These are phyloP conservation scores for Pyrochroa serraticornis DNA, from an alignment of 2,888 invertebrate genomes.

Conservation along the genomic window DNA sequence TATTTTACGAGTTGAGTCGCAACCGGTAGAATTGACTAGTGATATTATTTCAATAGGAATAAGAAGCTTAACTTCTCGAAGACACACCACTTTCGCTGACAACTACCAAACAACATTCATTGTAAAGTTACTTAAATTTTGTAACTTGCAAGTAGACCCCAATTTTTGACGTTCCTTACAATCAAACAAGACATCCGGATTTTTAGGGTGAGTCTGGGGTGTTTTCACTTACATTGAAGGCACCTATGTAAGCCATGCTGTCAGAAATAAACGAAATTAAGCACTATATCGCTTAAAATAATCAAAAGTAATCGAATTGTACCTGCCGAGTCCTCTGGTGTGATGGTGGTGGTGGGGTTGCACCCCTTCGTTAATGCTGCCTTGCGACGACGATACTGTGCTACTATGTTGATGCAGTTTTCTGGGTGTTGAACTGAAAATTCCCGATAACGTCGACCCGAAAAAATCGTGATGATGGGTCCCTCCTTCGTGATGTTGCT, in stretches of 20 bases:
- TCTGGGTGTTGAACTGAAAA: constrained; percentile 63
- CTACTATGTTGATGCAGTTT: constrained; percentile 59
- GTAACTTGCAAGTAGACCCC: too few species aligned
- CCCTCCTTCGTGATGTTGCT: constrained; percentile 62
- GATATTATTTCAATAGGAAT: too few species aligned
- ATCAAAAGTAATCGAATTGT: constrained; percentile 11
- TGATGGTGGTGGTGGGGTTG: constrained; percentile 39
- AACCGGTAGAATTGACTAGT: too few species aligned
- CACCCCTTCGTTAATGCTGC: constrained; percentile 55
- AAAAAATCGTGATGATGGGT: constrained; percentile 67
- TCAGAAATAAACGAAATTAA: constrained; percentile 1
- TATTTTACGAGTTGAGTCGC: too few species aligned
- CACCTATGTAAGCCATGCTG: constrained; percentile 29
- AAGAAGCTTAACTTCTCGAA: neutral
- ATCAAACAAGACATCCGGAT: too few species aligned
- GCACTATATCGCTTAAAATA: neutral
- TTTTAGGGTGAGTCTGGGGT: neutral
- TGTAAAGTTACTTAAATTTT: too few species aligned
- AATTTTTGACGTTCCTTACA: too few species aligned
- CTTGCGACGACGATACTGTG: constrained; percentile 57
- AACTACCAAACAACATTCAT: neutral
- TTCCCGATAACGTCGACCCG: constrained; percentile 74
- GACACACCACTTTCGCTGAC: neutral
- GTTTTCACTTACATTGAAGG: constrained; percentile 28
- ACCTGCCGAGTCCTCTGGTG: constrained; percentile 41